phyloP scores from a whole-genome alignment of 2,888 invertebrate species.

The Drosophila lutescens region DNA sequence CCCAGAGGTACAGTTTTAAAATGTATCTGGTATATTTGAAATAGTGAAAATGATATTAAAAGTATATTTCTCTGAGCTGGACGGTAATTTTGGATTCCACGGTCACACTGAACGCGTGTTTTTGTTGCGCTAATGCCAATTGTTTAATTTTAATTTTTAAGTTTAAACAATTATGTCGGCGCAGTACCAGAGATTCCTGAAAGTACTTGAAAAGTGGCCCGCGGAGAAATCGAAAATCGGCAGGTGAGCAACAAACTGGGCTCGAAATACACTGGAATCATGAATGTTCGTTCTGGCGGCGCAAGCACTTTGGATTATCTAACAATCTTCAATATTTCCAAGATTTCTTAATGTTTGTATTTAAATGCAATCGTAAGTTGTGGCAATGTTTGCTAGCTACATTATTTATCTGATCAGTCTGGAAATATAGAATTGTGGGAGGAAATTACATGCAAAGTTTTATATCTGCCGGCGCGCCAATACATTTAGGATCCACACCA shows the following conservation, averaged over 20 bases:
- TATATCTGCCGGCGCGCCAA: slow-evolving; percentile 1
- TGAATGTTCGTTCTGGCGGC: slow-evolving; percentile 50
- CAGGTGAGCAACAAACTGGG: slow-evolving; percentile 86
- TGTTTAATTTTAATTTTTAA: slow-evolving; percentile 11
- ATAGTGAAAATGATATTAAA: too few species aligned
- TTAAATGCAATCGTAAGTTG: background rate
- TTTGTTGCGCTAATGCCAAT: slow-evolving; percentile 12
- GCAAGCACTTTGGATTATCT: slow-evolving; percentile 57
- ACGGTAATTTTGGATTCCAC: too few species aligned
- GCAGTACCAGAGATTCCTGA: slow-evolving; percentile 89
- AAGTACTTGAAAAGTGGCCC: slow-evolving; percentile 92
- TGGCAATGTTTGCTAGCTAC: background rate
- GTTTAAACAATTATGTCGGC: slow-evolving; percentile 86
- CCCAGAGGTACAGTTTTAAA: too few species aligned
- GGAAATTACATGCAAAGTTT: background rate
- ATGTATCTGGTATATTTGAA: too few species aligned
- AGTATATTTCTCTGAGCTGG: too few species aligned
- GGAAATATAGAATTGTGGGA: background rate
- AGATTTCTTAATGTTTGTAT: background rate
- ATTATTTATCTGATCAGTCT: background rate
- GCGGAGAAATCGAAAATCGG: slow-evolving; percentile 89
- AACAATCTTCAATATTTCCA: slow-evolving; percentile 35
- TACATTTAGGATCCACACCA: slow-evolving; percentile 6
- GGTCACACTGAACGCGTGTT: slow-evolving; percentile 5
- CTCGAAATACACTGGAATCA: slow-evolving; percentile 4